Conservation (phyloP, 1,140 invertebrate species). For the Pantala flavescens region DNA sequence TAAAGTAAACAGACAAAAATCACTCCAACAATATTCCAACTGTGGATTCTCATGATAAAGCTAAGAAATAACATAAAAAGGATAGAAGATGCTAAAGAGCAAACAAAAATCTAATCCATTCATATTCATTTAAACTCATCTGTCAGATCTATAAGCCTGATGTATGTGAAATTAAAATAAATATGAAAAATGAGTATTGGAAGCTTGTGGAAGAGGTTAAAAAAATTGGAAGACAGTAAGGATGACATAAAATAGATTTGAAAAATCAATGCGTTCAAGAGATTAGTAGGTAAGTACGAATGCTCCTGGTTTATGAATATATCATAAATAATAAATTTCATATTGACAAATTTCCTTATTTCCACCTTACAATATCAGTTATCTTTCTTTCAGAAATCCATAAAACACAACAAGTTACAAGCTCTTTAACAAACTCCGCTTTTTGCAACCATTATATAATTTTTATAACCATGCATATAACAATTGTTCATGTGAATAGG, state of each 20-base stretch:
- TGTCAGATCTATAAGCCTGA: background rate
- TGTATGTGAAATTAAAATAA: background rate
- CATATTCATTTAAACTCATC: background rate
- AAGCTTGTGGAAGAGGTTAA: background rate
- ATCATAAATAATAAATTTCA: background rate
- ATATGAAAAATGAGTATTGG: constrained; percentile 8
- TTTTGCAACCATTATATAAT: background rate
- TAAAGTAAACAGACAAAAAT: no score
- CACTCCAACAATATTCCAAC: no score
- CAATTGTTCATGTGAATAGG: background rate
- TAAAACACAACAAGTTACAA: background rate
- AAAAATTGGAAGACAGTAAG: background rate
- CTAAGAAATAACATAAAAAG: no score
- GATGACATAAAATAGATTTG: background rate
- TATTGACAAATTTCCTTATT: background rate
- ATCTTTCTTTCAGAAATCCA: background rate
- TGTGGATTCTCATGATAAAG: no score
- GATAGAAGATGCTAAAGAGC: no score
- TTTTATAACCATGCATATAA: background rate
- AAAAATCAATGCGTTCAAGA: background rate
- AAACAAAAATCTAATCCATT: background rate
- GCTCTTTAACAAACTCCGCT: background rate
- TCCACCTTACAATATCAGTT: background rate
- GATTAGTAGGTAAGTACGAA: background rate
- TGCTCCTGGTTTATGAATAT: background rate